phyloP scores from a whole-genome alignment of 92 coral and sea anemone species.

The Umimayanthus chanpuru region DNA sequence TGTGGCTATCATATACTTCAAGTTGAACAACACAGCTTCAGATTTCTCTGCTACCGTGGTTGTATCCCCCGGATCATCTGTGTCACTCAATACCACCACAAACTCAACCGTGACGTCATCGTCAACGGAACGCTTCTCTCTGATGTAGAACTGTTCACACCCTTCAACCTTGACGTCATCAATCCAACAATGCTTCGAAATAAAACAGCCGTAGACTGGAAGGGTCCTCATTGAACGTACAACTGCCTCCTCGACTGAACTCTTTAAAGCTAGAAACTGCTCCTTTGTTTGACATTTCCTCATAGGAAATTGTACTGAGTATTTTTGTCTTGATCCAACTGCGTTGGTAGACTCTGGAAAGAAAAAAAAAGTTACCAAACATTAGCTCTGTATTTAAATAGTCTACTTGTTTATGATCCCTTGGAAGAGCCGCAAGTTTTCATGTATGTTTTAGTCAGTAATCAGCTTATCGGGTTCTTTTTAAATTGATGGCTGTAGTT shows the following conservation, averaged over 20 bases:
- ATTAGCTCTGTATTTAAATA: too few species aligned
- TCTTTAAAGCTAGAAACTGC: constrained; percentile 18
- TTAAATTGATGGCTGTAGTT: too few species aligned
- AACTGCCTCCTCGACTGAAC: constrained; percentile 38
- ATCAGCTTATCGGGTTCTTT: too few species aligned
- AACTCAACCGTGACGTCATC: constrained; percentile 30
- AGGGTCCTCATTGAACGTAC: constrained; percentile 8
- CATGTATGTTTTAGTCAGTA: too few species aligned
- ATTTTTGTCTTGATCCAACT: constrained; percentile 14
- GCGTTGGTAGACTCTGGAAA: background rate
- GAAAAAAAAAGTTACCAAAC: too few species aligned
- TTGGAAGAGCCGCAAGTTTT: too few species aligned
- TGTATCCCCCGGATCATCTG: constrained; percentile 33
- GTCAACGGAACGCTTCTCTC: constrained; percentile 16
- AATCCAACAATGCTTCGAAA: constrained; percentile 42
- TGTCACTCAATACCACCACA: constrained; percentile 31
- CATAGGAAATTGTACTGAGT: constrained; percentile 35
- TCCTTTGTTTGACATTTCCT: constrained; percentile 41
- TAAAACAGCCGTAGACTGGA: constrained; percentile 42
- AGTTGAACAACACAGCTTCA: constrained; percentile 59
- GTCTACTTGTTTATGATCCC: too few species aligned
- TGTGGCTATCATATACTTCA: constrained; percentile 47
- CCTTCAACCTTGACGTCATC: constrained; percentile 34
- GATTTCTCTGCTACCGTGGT: constrained; percentile 49
- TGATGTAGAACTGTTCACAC: constrained; percentile 26